phyloP scores from a whole-genome alignment of 2,113 vertebrate genomes.

The Cottus gobio region DNA sequence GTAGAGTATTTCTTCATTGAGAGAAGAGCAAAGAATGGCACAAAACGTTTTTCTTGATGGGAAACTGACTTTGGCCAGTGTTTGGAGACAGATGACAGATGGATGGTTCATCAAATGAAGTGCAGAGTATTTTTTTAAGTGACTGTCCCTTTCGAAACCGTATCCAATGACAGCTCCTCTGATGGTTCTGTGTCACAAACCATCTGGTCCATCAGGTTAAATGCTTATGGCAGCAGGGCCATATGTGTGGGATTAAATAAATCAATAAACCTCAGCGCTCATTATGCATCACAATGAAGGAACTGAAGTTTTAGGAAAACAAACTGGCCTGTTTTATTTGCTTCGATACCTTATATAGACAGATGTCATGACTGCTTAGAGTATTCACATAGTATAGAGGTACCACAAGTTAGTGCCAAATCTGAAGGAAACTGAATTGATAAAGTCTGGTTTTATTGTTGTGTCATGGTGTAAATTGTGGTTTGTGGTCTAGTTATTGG shows the following conservation, averaged over 20 bases:
- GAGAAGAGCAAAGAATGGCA: background rate
- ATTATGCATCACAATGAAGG: no score
- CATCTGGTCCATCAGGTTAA: background rate
- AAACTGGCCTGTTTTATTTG: no score
- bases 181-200: background rate
- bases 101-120: background rate
- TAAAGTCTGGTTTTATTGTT: background rate
- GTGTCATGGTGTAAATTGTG: background rate
- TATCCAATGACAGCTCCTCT: background rate
- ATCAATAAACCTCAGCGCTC: background rate
- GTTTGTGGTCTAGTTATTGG: background rate
- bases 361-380: no score
- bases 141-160: background rate
- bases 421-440: background rate
- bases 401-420: background rate
- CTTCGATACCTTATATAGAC: no score
- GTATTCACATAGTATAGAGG: background rate
- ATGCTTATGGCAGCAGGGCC: background rate
- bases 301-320: conserved; percentile 2
- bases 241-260: background rate
- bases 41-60: background rate
- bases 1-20: no score
- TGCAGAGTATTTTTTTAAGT: background rate
- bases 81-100: background rate
- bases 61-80: background rate